Evolutionary conservation across 1,140 invertebrate genomes (phyloP).

Genomic region (Trichomalopsis sarcophagae): DNA sequence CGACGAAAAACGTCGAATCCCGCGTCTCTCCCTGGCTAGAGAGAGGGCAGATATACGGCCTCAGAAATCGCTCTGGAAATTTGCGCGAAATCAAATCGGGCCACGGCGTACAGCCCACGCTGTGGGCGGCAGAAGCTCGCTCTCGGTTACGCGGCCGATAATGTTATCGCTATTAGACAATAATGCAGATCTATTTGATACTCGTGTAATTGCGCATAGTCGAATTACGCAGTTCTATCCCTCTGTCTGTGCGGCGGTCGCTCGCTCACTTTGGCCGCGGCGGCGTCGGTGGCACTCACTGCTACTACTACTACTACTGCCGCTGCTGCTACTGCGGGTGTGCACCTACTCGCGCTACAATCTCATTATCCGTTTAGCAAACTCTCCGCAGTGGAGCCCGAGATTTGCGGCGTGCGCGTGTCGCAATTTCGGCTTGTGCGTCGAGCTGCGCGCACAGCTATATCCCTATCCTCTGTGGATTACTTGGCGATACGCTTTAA

Average conservation of each 20-base stretch:
- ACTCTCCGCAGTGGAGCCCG: slow-evolving; percentile 13
- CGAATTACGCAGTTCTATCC: neutral
- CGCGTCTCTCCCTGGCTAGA: neutral
- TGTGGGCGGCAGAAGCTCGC: neutral
- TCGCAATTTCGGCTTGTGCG: slow-evolving; percentile 35
- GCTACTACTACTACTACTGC: no score
- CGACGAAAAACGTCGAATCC: neutral
- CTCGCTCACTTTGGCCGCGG: neutral
- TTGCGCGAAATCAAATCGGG: neutral
- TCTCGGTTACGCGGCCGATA: neutral
- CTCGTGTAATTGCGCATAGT: slow-evolving; percentile 36
- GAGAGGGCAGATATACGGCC: neutral
- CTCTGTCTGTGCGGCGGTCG: neutral
- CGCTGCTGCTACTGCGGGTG: no score
- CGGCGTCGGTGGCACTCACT: no score
- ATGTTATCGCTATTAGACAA: slow-evolving; percentile 43
- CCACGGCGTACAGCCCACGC: no score
- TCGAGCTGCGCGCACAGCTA: neutral
- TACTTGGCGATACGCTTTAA: slow-evolving; percentile 48
- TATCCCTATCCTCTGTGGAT: slow-evolving; percentile 17
- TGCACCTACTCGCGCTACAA: neutral
- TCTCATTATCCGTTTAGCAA: slow-evolving; percentile 43
- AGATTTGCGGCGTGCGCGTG: slow-evolving; percentile 37
- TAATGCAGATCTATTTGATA: slow-evolving; percentile 38
- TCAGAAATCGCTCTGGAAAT: neutral